Conservation (phyloP, 1,140 invertebrate species). For the Tetramorium simillimum region DNA sequence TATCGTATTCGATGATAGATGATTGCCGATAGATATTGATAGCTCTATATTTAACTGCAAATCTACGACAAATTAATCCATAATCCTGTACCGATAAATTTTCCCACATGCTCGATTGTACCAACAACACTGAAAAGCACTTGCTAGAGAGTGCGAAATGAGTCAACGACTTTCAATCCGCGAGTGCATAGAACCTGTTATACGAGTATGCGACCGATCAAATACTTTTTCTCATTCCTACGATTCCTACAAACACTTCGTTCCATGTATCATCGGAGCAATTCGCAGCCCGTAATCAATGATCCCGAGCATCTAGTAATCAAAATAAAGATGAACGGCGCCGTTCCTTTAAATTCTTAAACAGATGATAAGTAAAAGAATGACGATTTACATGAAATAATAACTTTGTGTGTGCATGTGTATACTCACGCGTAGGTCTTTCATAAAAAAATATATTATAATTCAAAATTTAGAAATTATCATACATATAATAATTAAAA, state of each 20-base stretch:
- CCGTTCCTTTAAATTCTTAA: background rate
- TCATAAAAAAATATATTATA: background rate
- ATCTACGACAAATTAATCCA: conserved; percentile 68
- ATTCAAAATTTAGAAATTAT: background rate
- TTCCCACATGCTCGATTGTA: conserved; percentile 33
- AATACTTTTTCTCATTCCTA: conserved; percentile 73
- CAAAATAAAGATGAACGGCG: background rate
- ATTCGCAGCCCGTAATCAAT: conserved; percentile 52
- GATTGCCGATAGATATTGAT: conserved; percentile 54
- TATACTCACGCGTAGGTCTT: background rate
- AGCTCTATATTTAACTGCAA: conserved; percentile 62
- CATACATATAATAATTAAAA: background rate
- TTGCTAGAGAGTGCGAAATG: conserved; percentile 73
- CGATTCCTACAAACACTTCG: conserved; percentile 72
- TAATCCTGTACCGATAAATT: conserved; percentile 71
- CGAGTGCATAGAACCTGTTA: conserved; percentile 76
- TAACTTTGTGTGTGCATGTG: background rate
- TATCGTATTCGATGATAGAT: conserved; percentile 32
- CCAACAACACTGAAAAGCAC: conserved; percentile 52
- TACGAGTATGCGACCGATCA: conserved; percentile 66
- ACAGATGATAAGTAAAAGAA: background rate
- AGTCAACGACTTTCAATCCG: conserved; percentile 81
- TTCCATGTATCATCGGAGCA: conserved; percentile 62
- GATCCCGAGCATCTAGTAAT: conserved; percentile 22
- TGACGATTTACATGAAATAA: background rate